Base-by-base conservation (phyloP, 2,888 invertebrate species). In the Enchytraeus crypticus region DNA sequence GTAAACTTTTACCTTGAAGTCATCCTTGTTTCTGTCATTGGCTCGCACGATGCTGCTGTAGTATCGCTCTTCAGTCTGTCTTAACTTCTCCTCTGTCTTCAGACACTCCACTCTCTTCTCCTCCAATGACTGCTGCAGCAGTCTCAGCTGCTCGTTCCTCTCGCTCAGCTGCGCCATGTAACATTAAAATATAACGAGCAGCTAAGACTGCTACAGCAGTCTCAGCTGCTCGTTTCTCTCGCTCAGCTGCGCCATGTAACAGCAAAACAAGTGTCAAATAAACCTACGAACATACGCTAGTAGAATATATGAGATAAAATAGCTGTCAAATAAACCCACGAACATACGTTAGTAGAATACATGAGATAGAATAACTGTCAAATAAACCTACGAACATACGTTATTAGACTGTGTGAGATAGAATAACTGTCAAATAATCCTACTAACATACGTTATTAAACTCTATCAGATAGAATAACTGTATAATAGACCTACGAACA, bases 1-100 rank as follows among this genome's bases (percentile, higher is more conserved):
- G n/a, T n/a, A n/a, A n/a, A n/a, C n/a, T n/a, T 68, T 60, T 61
- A 77, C 77, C 72, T 73, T 71, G n/a, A 77, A 66, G 55, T 77
- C 76, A 58, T 71, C 67, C 18, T 71, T 67, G 29, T 72, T 67
- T 57, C 74, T 73, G 63, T 77, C 76, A 64, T 74, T 73, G 4
- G 76, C 62, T 30, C 67, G 70, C 26, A 55, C 59, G 2, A 58
- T 49, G 34, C 63, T 63, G 59, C 60, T 62, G 62, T 74, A 73
- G 57, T 73, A 76, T 63, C 73, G 73, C 30, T 77, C 77, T 65
- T 77, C 77, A 56, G 72, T 60, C 43, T 75, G 73, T 27, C 71
- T 65, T 23, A 77, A 69, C 62, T 71, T 71, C 5, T 72, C 70
- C 65, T 76, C 76, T 3, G 66, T 60, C 56, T 71, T 69, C 21